Evolutionary conservation across 2,888 invertebrate genomes (phyloP).

Genomic region (Fragum whitleyi): DNA sequence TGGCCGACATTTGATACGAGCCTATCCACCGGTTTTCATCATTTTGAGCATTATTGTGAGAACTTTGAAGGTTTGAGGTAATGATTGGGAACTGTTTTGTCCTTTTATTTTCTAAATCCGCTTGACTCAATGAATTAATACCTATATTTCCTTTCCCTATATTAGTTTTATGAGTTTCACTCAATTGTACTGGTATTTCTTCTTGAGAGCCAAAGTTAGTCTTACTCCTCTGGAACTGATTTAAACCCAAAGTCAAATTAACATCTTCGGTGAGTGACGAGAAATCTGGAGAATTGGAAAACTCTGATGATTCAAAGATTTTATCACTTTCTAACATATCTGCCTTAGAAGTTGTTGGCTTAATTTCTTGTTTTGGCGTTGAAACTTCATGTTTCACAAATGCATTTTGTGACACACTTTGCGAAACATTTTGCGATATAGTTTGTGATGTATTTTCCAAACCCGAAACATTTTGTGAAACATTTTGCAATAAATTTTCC

Average conservation of each 20-base stretch:
- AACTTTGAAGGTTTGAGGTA: constrained; percentile 30
- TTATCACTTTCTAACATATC: constrained; percentile 33
- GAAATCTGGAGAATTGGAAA: constrained; percentile 57
- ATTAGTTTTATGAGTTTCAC: constrained; percentile 9
- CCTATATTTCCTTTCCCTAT: constrained; percentile 6
- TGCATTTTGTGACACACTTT: neutral
- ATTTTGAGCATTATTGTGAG: constrained; percentile 29
- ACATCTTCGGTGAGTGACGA: constrained; percentile 53
- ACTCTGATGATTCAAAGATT: constrained; percentile 45
- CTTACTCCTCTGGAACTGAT: constrained; percentile 16
- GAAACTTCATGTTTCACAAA: neutral
- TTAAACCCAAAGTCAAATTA: constrained; percentile 28
- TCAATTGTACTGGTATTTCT: neutral
- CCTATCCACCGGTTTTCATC: constrained; percentile 48
- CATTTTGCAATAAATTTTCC: neutral
- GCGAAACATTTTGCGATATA: neutral
- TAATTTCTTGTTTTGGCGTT: neutral
- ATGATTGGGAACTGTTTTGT: constrained; percentile 26
- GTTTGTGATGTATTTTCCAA: too few species aligned
- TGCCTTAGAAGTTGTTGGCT: neutral
- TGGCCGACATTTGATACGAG: constrained; percentile 39
- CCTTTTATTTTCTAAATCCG: neutral
- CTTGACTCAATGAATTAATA: neutral
- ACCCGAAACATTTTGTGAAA: neutral
- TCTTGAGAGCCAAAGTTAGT: constrained; percentile 11